Conservation (phyloP, 2,888 invertebrate species). For the Amphipoea lucens region DNA sequence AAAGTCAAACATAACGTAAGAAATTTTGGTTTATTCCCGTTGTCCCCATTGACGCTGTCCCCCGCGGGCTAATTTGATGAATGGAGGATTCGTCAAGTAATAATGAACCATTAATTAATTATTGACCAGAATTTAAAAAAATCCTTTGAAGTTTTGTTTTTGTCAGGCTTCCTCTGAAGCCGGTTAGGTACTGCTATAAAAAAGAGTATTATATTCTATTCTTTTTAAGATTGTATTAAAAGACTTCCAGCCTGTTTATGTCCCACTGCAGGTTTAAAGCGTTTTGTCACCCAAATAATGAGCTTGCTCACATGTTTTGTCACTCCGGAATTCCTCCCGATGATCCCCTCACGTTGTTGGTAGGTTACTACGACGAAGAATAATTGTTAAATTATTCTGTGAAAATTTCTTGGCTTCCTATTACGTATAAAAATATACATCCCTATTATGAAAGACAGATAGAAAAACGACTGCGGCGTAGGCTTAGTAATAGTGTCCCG, state of each 20-base stretch:
- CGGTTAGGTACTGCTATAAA: not conserved
- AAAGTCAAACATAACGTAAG: too few species aligned
- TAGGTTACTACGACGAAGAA: not conserved
- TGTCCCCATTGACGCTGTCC: too few species aligned
- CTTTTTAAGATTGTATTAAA: not conserved
- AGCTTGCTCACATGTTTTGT: not conserved
- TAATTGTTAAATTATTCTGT: not conserved
- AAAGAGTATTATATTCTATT: not conserved
- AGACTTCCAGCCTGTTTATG: not conserved
- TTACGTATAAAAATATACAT: not conserved
- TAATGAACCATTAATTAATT: not conserved
- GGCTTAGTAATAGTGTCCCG: not conserved
- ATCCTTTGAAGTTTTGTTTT: not conserved
- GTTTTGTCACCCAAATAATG: not conserved
- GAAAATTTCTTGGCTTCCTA: not conserved
- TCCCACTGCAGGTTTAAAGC: too few species aligned
- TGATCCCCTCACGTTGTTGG: not conserved
- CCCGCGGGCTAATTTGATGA: not conserved
- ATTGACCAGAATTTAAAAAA: not conserved
- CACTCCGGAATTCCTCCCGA: not conserved
- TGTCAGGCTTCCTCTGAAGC: not conserved
- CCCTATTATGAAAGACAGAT: not conserved
- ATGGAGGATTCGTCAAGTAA: not conserved
- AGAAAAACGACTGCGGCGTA: not conserved
- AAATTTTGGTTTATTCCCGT: too few species aligned